These are phyloP conservation scores for Pentalonia nigronervosa DNA, from an alignment of 1,140 invertebrate species.

Conservation along the genomic window DNA sequence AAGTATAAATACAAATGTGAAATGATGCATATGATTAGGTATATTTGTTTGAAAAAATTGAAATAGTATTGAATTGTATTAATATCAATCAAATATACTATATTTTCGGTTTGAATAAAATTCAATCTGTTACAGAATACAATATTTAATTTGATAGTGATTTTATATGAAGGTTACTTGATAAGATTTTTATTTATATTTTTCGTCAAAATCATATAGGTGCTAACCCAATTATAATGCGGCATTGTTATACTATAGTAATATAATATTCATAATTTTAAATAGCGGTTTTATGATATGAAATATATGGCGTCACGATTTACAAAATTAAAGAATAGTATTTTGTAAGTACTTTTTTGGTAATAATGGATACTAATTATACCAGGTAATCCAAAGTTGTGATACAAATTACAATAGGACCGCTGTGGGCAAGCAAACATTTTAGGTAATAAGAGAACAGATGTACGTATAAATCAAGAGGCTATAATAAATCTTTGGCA, in stretches of 20 bases:
- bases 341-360: background rate
- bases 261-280: background rate
- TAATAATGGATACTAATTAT: background rate
- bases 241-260: background rate
- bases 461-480: constrained; percentile 10
- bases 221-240: background rate
- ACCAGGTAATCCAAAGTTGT: background rate
- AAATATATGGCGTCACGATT: background rate
- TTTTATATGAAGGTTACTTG: background rate
- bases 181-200: background rate
- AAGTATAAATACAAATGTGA: too few relatives aligned
- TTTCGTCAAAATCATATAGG: background rate
- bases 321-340: background rate
- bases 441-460: constrained; percentile 27
- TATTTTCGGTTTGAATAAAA: background rate
- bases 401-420: constrained; percentile 7
- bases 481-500: constrained; percentile 18
- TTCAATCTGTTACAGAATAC: too few relatives aligned
- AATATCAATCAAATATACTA: background rate
- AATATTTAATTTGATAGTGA: background rate
- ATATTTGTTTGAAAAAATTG: too few relatives aligned
- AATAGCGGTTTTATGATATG: background rate
- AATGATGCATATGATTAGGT: too few relatives aligned
- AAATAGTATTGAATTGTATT: background rate
- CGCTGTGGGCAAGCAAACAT: background rate